Percentiles rank a stretch among this genome's conserved stretches.
These are phyloP conservation scores for Etheostoma spectabile DNA, from an alignment of 2,113 vertebrate species.

Conservation along the genomic window DNA sequence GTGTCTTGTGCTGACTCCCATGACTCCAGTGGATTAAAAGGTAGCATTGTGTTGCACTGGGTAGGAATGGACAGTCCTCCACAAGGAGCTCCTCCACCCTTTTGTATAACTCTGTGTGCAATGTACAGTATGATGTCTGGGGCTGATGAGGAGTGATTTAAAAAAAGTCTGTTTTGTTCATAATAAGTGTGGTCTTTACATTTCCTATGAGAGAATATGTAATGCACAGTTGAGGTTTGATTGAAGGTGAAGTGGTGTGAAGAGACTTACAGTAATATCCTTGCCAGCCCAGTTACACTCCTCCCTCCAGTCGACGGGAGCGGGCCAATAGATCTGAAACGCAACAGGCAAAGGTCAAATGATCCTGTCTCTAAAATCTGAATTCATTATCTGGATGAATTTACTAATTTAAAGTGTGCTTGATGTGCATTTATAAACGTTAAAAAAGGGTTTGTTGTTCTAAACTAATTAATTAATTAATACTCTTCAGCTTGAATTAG, in stretches of 20 bases:
- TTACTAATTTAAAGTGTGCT: background rate
- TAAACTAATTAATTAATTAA: background rate
- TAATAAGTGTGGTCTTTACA: background rate
- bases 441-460: too few relatives aligned
- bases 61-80: constrained; percentile 48
- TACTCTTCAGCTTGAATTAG: background rate
- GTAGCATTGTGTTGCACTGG: constrained; percentile 61
- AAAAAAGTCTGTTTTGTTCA: background rate
- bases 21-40: constrained; percentile 72
- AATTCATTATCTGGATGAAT: background rate
- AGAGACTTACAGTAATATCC: constrained; percentile 92
- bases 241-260: background rate
- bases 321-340: constrained; percentile 94
- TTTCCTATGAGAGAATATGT: background rate
- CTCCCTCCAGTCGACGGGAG: constrained; percentile 96
- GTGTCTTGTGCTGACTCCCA: constrained; percentile 68
- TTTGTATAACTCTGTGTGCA: background rate
- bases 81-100: constrained; percentile 26
- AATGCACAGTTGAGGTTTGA: background rate
- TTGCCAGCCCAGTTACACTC: constrained; percentile 99
- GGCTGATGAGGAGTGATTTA: background rate
- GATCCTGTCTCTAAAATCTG: background rate
- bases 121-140: background rate
- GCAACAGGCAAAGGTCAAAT: constrained; percentile 44
- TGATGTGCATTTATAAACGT: too few relatives aligned